Conservation (phyloP, 2,888 invertebrate genomes). For the Aproaerema taeniolella region DNA sequence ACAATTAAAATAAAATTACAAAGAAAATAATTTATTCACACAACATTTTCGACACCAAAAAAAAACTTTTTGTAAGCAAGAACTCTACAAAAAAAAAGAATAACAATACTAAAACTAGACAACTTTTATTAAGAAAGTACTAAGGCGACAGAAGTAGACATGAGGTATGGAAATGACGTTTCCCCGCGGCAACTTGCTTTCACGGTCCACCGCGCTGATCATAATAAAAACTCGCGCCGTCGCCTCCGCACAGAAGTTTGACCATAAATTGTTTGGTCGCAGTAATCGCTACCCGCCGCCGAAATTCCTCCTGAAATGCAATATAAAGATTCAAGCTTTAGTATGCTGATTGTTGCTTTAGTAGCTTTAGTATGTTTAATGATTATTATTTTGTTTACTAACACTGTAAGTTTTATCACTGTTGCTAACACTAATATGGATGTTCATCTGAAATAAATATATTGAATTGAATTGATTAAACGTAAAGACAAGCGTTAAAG, state of each 20-base stretch:
- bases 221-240: conserved; percentile 78
- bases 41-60: not conserved
- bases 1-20: too few species aligned
- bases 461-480: too few species aligned
- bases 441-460: too few species aligned
- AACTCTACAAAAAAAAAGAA: conserved; percentile 1
- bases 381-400: too few species aligned
- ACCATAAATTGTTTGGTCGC: conserved; percentile 74
- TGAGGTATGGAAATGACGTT: conserved; percentile 74
- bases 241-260: conserved; percentile 74
- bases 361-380: too few species aligned
- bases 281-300: conserved; percentile 64
- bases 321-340: conserved; percentile 74
- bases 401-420: too few species aligned
- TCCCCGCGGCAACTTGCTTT: conserved; percentile 74
- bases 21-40: too few species aligned
- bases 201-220: conserved; percentile 78
- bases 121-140: conserved; percentile 73
- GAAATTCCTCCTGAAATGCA: conserved; percentile 57
- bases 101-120: conserved; percentile 22
- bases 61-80: too few species aligned
- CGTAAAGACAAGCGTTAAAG: too few species aligned
- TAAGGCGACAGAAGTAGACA: conserved; percentile 68
- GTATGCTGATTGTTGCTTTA: too few species aligned
- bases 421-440: too few species aligned